Evolutionary conservation across 2,797 vertebrate genomes (phyloP).

Genomic region (Allochrocebus solatus): DNA sequence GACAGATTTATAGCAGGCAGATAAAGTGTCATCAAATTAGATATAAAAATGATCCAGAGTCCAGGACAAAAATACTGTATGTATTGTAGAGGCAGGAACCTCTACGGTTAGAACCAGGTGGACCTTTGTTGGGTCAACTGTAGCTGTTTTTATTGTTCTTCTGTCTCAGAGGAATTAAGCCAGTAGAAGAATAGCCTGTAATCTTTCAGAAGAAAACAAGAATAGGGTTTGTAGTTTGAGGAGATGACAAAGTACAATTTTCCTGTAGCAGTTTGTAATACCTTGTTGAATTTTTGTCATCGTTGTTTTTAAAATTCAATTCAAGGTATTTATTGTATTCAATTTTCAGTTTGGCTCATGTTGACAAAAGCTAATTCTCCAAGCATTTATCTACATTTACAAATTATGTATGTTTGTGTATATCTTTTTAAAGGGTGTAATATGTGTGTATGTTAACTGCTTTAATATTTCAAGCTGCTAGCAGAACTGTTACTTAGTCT

Average conservation of each 20-base stretch:
- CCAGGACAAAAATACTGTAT: neutral
- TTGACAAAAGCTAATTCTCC: constrained; percentile 24
- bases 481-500: neutral
- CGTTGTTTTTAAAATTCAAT: constrained; percentile 23
- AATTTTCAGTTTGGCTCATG: neutral
- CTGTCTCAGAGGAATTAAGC: neutral
- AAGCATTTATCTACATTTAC: neutral
- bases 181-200: neutral
- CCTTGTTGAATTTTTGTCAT: neutral
- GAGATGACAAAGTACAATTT: neutral
- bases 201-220: neutral
- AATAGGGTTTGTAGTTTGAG: neutral
- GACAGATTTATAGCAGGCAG: neutral
- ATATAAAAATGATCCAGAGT: neutral
- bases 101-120: neutral
- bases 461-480: neutral
- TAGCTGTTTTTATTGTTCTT: neutral
- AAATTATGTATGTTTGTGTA: neutral
- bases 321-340: neutral
- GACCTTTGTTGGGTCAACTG: neutral
- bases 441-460: neutral
- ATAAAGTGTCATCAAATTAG: neutral
- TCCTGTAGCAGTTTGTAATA: neutral
- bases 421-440: neutral
- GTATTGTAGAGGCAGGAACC: neutral